phyloP scores from a whole-genome alignment of 2,797 vertebrate genomes.

The Muscicapa striata region DNA sequence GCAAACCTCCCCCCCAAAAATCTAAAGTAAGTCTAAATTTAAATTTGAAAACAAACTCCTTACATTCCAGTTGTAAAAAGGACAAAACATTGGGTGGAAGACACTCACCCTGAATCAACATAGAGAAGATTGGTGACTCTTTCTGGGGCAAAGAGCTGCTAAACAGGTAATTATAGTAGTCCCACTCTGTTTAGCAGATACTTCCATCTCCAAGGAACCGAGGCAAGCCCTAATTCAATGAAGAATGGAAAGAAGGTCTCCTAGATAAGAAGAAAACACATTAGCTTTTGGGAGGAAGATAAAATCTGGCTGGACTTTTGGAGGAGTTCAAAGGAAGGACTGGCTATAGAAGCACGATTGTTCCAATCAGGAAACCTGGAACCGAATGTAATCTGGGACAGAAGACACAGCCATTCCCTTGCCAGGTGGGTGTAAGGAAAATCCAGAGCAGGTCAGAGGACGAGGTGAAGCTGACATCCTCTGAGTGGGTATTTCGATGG shows the following conservation, averaged over 20 bases:
- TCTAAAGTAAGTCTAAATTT: not conserved
- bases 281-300: not conserved
- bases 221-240: not conserved
- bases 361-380: not conserved
- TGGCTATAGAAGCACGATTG: not conserved
- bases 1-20: not conserved
- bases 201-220: not conserved
- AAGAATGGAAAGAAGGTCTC: not conserved
- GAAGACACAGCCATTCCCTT: not conserved
- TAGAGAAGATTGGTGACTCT: not conserved
- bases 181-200: not conserved
- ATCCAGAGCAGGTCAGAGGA: not conserved
- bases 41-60: not conserved
- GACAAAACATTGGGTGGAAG: not conserved
- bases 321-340: not conserved
- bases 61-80: not conserved
- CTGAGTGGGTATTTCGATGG: rapidly evolving
- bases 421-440: not conserved
- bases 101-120: not conserved
- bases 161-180: not conserved
- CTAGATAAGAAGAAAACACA: not conserved
- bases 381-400: not conserved
- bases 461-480: rapidly evolving
- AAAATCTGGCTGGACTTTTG: not conserved
- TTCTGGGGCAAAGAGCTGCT: slow-evolving; percentile 5